Evolutionary conservation across 2,888 invertebrate species (phyloP).

Genomic region (Pachydiplax longipennis): DNA sequence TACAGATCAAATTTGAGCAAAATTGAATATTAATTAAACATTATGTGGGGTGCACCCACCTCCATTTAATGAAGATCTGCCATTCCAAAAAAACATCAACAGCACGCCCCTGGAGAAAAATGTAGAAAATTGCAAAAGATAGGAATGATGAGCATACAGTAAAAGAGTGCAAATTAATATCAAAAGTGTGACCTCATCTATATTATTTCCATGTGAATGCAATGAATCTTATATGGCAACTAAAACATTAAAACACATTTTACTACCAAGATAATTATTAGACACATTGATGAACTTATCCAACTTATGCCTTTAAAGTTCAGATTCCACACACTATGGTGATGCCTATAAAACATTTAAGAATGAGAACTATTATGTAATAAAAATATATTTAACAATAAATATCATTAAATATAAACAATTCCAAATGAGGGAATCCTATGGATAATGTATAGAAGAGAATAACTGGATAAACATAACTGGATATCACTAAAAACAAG

Average conservation of each 20-base stretch:
- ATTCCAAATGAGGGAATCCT: too few relatives aligned
- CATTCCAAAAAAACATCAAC: slow-evolving; percentile 20
- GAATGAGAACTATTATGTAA: too few relatives aligned
- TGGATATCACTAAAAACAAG: too few relatives aligned
- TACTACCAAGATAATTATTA: too few relatives aligned
- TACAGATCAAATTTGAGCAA: slow-evolving; percentile 4
- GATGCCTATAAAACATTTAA: too few relatives aligned
- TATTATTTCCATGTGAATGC: not conserved
- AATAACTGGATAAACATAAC: too few relatives aligned
- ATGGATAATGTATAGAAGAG: too few relatives aligned
- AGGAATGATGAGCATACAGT: slow-evolving; percentile 8
- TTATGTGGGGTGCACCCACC: slow-evolving; percentile 20
- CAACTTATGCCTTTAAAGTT: too few relatives aligned
- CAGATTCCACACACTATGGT: too few relatives aligned
- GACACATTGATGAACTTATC: too few relatives aligned
- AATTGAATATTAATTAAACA: not conserved
- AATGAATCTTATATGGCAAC: not conserved
- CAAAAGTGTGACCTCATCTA: not conserved
- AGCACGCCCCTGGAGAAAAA: slow-evolving; percentile 24
- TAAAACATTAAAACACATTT: not conserved
- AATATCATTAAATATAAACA: too few relatives aligned
- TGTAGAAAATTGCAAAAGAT: slow-evolving; percentile 17
- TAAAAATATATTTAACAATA: too few relatives aligned
- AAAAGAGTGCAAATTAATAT: not conserved
- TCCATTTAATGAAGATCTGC: slow-evolving; percentile 11